Evolutionary conservation across 1,140 invertebrate genomes (phyloP).

Genomic region (Drosophila micromelanica): DNA sequence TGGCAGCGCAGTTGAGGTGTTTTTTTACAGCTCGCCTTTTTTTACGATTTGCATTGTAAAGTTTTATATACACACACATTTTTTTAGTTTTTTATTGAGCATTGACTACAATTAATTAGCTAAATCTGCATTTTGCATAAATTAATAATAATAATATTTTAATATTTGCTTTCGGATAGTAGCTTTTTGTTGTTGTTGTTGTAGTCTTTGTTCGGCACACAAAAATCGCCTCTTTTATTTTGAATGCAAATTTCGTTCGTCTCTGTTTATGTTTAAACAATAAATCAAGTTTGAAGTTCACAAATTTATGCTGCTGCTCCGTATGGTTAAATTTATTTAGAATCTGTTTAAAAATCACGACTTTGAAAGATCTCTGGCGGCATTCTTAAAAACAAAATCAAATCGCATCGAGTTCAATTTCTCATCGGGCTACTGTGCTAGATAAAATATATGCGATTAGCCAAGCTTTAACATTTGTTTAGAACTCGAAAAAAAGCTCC

Average conservation of each 20-base stretch:
- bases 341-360: conserved; percentile 33
- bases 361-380: conserved; percentile 66
- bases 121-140: conserved; percentile 82
- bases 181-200: conserved; percentile 2
- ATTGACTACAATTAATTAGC: conserved; percentile 80
- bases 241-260: conserved; percentile 35
- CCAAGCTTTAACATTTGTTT: conserved; percentile 4
- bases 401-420: conserved; percentile 33
- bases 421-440: conserved; percentile 61
- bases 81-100: conserved; percentile 68
- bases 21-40: conserved; percentile 46
- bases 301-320: conserved; percentile 37
- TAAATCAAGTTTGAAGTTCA: conserved; percentile 62
- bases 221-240: conserved; percentile 57
- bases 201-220: conserved; percentile 33
- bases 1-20: conserved; percentile 29
- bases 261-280: conserved; percentile 60
- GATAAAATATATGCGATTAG: background rate
- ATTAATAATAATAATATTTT: conserved; percentile 75
- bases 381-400: conserved; percentile 42
- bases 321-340: conserved; percentile 66
- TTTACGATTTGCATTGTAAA: conserved; percentile 73
- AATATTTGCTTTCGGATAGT: conserved; percentile 38
- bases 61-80: conserved; percentile 43
- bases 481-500: background rate